Base-by-base conservation (phyloP, 37 sponge, comb jelly and placozoan genomes). In the Ephydatia muelleri region DNA sequence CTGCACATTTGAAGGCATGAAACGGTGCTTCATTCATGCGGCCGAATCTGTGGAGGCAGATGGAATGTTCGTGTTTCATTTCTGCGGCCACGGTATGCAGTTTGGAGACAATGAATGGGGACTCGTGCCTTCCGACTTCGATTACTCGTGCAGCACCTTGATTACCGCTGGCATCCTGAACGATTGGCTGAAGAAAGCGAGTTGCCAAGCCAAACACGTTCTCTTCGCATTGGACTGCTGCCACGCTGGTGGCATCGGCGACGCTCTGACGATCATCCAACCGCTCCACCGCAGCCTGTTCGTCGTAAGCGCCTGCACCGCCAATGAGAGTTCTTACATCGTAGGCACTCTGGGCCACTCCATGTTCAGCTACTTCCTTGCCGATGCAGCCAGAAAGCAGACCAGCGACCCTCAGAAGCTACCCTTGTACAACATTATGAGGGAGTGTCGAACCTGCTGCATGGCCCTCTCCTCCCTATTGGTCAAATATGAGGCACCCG, bases 11-110 rank as follows among this genome's bases (percentile, higher is more conserved):
- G 57, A 86, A 8, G 93, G 90, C 12, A 83, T 93, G 67, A 83
- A 80, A 30, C 29, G 36, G 26, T n/a, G 72, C 4, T 86, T 93
- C 27, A 78, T 78, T 36, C 67, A 87, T 14, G 23, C 64, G 16
- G 94, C 94, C 6, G 35, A 68, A 19, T 80, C 71, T 33, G 94
- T 87, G 28, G 88, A 84, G 14, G 40, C 65, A 2, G 65, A 76
- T 30, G 90, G 90, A 3, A 39, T 90, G 16, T 84, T 90, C 70
- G 38, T 93, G 3, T 90, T 90, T 79, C 80, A 83, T 68, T 90
- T 87, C 78, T 85, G 85, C 28, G 94, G 90, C 25, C 94, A 93
- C 47, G 94, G 93, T 19, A 77, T 87, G 28, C 70, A 28, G 12
- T 74, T 85, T 26, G 43, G 43, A 43, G 43, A 74, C 48, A 22